A percentile compares a stretch with the other conserved stretches of the same genome.
Evolutionary conservation across 37 sponge, comb jelly and placozoan genomes (phyloP).

Genomic region (Ephydatia muelleri): DNA sequence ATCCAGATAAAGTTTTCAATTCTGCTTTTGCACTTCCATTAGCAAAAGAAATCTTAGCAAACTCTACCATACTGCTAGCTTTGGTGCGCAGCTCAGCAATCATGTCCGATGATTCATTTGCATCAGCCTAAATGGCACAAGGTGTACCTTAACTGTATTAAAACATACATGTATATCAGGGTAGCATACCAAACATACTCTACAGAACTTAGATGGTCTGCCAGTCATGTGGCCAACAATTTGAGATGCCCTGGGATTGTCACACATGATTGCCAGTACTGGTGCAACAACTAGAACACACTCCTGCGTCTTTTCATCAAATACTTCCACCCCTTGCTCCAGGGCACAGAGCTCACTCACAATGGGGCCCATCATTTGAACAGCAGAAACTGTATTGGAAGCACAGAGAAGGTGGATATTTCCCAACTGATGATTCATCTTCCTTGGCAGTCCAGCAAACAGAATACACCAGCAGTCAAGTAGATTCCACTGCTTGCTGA

Average conservation of each 20-base stretch:
- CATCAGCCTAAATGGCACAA: no score
- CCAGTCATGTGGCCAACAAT: constrained; percentile 32
- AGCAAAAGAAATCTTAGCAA: no score
- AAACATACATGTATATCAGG: no score
- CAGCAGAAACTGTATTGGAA: constrained; percentile 30
- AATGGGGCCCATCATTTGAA: constrained; percentile 30
- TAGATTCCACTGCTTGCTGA: constrained; percentile 52
- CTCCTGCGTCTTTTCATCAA: constrained; percentile 10
- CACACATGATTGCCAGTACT: constrained; percentile 19
- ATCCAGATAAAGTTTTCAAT: no score
- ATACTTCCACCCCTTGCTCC: constrained; percentile 17
- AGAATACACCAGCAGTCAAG: constrained; percentile 53
- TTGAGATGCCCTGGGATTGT: constrained; percentile 47
- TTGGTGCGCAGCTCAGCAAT: no score
- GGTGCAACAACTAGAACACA: constrained; percentile 37
- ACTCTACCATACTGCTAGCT: no score
- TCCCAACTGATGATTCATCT: constrained; percentile 15
- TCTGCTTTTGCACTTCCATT: no score
- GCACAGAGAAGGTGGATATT: constrained; percentile 44
- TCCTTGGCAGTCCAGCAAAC: constrained; percentile 42
- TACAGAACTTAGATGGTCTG: no score
- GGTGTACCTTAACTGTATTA: no score
- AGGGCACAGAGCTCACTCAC: constrained; percentile 7
- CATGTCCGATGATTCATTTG: no score
- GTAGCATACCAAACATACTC: no score